Evolutionary conservation across 2,888 invertebrate species (phyloP).

Genomic region (Sussaba pulchella): DNA sequence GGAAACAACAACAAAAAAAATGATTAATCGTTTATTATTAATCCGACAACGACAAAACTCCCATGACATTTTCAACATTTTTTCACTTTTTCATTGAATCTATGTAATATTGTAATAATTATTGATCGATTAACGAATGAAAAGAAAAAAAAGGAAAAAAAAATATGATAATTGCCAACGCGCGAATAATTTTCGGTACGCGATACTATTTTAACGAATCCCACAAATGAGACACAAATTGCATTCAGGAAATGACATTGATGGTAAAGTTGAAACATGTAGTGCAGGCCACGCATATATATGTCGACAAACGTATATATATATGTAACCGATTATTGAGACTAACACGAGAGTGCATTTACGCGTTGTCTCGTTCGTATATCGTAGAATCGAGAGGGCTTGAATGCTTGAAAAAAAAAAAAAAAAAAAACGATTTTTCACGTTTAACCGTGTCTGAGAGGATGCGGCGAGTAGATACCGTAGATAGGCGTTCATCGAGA

Average conservation of each 20-base stretch:
- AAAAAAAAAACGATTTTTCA: too few species aligned
- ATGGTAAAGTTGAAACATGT: constrained; percentile 65
- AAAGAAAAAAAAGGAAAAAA: neutral
- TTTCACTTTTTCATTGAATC: constrained; percentile 24
- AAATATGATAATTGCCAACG: neutral
- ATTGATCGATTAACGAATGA: constrained; percentile 24
- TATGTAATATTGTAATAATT: constrained; percentile 24
- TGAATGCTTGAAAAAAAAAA: constrained; percentile 39
- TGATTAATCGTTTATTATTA: constrained; percentile 33
- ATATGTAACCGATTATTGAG: constrained; percentile 62
- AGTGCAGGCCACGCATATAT: constrained; percentile 68
- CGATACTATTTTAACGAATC: neutral
- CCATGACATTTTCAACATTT: constrained; percentile 12
- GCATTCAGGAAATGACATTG: constrained; percentile 67
- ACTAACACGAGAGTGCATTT: constrained; percentile 64
- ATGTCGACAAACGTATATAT: constrained; percentile 65
- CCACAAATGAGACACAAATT: constrained; percentile 50
- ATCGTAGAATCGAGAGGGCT: constrained; percentile 39
- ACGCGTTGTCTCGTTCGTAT: constrained; percentile 56
- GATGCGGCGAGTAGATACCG: too few species aligned
- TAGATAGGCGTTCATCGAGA: constrained; percentile 27
- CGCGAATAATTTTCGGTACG: too few species aligned
- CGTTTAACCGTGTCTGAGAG: constrained; percentile 17
- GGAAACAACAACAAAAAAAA: too few species aligned
- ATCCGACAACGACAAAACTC: neutral